phyloP scores from a whole-genome alignment of 2,113 vertebrate species.

The Cyprinus carpio region DNA sequence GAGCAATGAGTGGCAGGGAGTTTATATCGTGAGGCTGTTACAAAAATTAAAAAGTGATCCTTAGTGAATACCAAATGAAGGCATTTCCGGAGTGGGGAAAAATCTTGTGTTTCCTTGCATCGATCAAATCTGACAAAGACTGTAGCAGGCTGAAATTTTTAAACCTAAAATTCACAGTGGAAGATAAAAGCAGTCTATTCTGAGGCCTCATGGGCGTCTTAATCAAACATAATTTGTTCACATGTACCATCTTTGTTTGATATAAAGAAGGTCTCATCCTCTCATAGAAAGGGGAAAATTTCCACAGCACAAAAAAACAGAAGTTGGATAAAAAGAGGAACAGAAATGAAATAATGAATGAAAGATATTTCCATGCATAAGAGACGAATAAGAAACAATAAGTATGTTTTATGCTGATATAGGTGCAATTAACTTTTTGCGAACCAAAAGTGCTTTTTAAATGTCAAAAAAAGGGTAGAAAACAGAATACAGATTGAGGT shows the following conservation, averaged over 20 bases:
- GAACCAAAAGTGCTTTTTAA: too few species aligned
- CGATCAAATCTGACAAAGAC: conserved; percentile 53
- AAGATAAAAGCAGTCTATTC: too few species aligned
- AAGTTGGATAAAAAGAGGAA: background rate
- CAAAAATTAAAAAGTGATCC: conserved; percentile 64
- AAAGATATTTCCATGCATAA: background rate
- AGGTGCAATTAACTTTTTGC: background rate
- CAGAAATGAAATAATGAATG: background rate
- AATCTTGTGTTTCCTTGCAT: conserved; percentile 19
- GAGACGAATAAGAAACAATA: conserved; percentile 30
- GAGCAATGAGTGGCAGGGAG: conserved; percentile 65
- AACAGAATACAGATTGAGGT: too few species aligned
- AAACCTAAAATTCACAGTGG: too few species aligned
- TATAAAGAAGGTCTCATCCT: conserved; percentile 34
- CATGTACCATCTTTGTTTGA: conserved; percentile 61
- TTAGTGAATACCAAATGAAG: conserved; percentile 59
- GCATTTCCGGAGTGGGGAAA: conserved; percentile 21
- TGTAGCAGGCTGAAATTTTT: conserved; percentile 35
- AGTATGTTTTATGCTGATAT: conserved; percentile 7
- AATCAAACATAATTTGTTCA: conserved; percentile 71
- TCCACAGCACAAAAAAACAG: conserved; percentile 9
- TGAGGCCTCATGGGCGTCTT: conserved; percentile 26
- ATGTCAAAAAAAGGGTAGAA: too few species aligned
- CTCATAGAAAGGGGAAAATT: conserved; percentile 33
- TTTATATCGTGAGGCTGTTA: conserved; percentile 63